A percentile compares a stretch with the other conserved stretches of the same genome.
phyloP scores from a whole-genome alignment of 2,888 invertebrate species.

The Drosophila nr. perissopoda region DNA sequence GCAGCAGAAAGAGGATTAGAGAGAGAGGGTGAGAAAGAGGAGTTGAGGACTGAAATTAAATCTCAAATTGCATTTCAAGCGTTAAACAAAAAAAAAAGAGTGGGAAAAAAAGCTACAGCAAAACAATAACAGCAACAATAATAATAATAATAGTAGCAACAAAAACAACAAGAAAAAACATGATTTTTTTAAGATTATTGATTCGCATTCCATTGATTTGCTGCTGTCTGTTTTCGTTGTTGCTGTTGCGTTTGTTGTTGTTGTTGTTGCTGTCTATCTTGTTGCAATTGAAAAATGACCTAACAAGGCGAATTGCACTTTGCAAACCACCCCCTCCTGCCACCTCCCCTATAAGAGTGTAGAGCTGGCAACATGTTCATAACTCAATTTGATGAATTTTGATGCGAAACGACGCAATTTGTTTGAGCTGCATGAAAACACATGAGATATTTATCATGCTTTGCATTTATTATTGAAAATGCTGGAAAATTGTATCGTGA shows the following conservation, averaged over 20 bases:
- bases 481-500: neutral
- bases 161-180: slow-evolving; percentile 24
- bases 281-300: slow-evolving; percentile 34
- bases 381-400: slow-evolving; percentile 22
- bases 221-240: slow-evolving; percentile 16
- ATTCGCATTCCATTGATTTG: slow-evolving; percentile 75
- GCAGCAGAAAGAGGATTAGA: slow-evolving; percentile 10
- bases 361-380: slow-evolving; percentile 12
- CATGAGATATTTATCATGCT: slow-evolving; percentile 8
- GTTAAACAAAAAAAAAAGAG: slow-evolving; percentile 26
- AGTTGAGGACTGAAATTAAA: slow-evolving; percentile 57
- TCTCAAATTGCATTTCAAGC: slow-evolving; percentile 66
- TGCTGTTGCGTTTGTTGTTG: neutral
- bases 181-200: slow-evolving; percentile 59
- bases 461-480: neutral
- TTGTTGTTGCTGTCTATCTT: slow-evolving; percentile 17
- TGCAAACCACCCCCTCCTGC: neutral
- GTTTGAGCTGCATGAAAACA: neutral
- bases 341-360: neutral
- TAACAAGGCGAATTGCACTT: slow-evolving; percentile 34
- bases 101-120: slow-evolving; percentile 8
- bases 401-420: slow-evolving; percentile 25
- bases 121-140: slow-evolving; percentile 15
- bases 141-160: slow-evolving; percentile 20
- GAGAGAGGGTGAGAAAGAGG: neutral